Base-by-base conservation (phyloP, 2,797 vertebrate species). In the Chelon auratus region DNA sequence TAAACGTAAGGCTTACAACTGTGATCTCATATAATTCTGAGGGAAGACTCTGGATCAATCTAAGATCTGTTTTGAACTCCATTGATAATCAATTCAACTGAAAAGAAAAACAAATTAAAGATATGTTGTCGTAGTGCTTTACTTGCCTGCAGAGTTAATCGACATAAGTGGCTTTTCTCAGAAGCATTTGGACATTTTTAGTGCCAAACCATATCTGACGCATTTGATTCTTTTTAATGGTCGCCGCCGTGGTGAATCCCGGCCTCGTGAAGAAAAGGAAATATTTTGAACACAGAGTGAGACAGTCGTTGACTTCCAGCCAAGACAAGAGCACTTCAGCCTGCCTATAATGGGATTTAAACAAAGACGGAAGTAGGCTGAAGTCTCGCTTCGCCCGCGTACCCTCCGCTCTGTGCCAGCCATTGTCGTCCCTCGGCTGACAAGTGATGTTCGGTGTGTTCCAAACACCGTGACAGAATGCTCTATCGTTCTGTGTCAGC, bases 401-500 rank as follows among this genome's bases (percentile, higher is more conserved):
- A 48, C 55, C 61, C 57, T 64, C 48, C 10, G 26, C 77, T 75
- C 53, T 24, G 18, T 76, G 87, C 84, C 86, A 89, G 76, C 84
- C 83, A 82, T 78, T 89, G 88, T 84, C 56, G 47, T 82, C 69
- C 75, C 59, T 83, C 72, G 20, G 82, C 83, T 84, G 87, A 87
- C 79, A 84, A 86, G 83, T 83, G 82, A 81, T 85, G 82, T 84
- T 79, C 81, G 36, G 71, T 75, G 80, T 69, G 79, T 81, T 87
- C 84, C 84, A 84, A 88, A 80, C 83, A 73, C 62, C 52, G 37
- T 77, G 82, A 88, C 85, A 88, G 86, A 82, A 86, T 67, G 63
- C 77, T 81, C 85, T 81, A 78, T 88, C 77, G 77, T 81, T 85
- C 60, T 14, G 39, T 78, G 85, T 92, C 88, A 91, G 82, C 60